Evolutionary conservation across 2,113 vertebrate species (phyloP).

Genomic region (Anguilla rostrata): DNA sequence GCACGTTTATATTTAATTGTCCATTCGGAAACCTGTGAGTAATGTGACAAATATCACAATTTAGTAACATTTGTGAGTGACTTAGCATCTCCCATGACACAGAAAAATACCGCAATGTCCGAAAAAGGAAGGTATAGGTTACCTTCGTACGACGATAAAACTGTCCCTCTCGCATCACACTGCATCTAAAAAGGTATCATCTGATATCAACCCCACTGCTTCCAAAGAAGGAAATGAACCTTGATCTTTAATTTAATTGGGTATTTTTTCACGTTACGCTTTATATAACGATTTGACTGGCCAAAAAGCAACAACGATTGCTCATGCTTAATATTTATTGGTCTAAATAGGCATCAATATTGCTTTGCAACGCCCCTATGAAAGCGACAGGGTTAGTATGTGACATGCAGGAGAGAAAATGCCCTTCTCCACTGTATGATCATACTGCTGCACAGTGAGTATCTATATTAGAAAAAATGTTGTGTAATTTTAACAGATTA

Average conservation of each 20-base stretch:
- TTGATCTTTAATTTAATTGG: slow-evolving; percentile 47
- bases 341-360: slow-evolving; percentile 29
- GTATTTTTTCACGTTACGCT: not conserved
- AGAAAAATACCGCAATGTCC: not conserved
- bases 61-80: not conserved
- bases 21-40: not conserved
- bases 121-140: not conserved
- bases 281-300: slow-evolving; percentile 44
- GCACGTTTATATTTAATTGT: not conserved
- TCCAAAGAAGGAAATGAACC: not conserved
- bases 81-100: not conserved
- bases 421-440: slow-evolving; percentile 57
- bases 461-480: not conserved
- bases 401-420: slow-evolving; percentile 55
- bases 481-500: not conserved
- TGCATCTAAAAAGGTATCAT: not conserved
- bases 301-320: no score
- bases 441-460: slow-evolving; percentile 37
- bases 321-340: slow-evolving; percentile 36
- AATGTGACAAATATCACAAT: not conserved
- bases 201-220: not conserved
- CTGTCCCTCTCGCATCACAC: not conserved
- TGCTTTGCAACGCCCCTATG: slow-evolving; percentile 22
- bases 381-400: slow-evolving; percentile 41
- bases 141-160: no score